phyloP scores from a whole-genome alignment of 2,113 vertebrate genomes.

The Anhinga rufa region DNA sequence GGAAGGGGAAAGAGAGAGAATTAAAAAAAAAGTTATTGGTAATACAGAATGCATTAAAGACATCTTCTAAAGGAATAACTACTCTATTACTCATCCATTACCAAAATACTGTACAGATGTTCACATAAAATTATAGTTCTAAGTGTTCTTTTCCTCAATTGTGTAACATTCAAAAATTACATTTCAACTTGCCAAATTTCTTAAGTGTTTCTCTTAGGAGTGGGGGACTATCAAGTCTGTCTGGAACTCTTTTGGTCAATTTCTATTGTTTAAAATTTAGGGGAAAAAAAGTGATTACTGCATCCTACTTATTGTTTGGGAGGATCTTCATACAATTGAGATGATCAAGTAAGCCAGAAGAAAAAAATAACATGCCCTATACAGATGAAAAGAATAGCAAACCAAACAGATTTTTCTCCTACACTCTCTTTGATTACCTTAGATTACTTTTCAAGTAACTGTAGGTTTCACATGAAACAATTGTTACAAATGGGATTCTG shows the following conservation, averaged over 20 bases:
- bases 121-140: neutral
- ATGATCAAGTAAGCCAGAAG: neutral
- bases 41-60: neutral
- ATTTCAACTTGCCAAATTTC: neutral
- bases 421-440: neutral
- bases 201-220: neutral
- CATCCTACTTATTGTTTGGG: neutral
- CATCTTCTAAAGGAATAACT: neutral
- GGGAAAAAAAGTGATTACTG: neutral
- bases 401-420: neutral
- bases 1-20: slow-evolving; percentile 4
- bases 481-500: neutral
- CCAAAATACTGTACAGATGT: neutral
- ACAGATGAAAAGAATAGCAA: neutral
- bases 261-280: neutral
- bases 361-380: neutral
- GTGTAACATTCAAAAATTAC: neutral
- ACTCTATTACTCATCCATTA: neutral
- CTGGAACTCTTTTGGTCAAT: neutral
- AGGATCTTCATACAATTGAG: neutral
- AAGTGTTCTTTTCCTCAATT: neutral
- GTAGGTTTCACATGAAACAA: neutral
- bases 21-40: neutral
- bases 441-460: neutral
- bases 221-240: neutral